Evolutionary conservation across 1,140 invertebrate genomes (phyloP), one percentile per base, ranked within the genome.

Genomic region (Bombus sibiricus): DNA sequence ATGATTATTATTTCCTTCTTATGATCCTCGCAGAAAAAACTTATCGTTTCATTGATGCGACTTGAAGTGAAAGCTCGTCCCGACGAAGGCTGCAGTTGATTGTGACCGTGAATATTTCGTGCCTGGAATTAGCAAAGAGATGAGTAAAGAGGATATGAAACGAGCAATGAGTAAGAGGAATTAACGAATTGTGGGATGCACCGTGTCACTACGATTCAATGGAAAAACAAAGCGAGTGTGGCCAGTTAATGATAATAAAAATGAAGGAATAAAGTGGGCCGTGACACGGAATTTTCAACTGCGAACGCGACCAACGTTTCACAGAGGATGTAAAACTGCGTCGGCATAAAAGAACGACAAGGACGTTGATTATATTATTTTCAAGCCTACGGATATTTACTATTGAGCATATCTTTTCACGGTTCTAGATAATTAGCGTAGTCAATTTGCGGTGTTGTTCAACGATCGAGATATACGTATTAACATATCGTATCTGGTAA

Each of bases 271-370:
- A 85, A 85, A 81, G 34, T 85, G 71, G 74, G 83, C 59, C 83
- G 12, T 43, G 83, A 59, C 78, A 68, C 41, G 28, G 69, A 85
- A 85, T 81, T 66, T 57, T 85, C 32, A 53, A 4, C n/a, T 0
- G 22, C 28, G 22, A 71, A 32, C 32, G 75, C 22, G 18, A 12
- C 9, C 25, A 34, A 13, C 4, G 71, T 43, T 43, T 59, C 25
- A 8, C 71, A 76, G 69, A 74, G 78, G 83, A 85, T 81, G 59
- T 72, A 78, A 64, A 81, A 66, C 62, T 34, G 43, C 78, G 71
- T 85, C 83, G 69, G 57, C 71, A 71, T 81, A 74, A 57, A 85
- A 74, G 28, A 59, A 57, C 59, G 59, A 74, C 83, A 85, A 85
- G 83, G 83, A 15, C 83, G 34, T 2, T 37, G 71, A 74, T 81